Evolutionary conservation across 2,888 invertebrate species (phyloP).

Genomic region (Drosophila colorata): DNA sequence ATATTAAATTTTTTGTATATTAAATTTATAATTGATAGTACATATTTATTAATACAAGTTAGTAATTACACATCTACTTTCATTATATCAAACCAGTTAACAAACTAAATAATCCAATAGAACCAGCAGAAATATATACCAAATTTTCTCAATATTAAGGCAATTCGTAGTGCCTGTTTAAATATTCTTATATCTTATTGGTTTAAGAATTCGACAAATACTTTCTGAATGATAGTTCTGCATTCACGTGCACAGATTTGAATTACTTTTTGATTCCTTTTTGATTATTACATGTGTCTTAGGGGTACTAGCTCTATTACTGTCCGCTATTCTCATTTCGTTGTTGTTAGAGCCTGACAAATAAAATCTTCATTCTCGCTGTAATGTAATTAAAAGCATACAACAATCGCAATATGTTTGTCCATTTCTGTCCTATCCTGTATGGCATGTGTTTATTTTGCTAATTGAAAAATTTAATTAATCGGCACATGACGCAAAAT

Average conservation of each 20-base stretch:
- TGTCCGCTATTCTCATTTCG: neutral
- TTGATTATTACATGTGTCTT: no score
- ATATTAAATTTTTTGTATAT: neutral
- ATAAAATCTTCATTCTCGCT: slow-evolving; percentile 35
- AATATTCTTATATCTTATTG: no score
- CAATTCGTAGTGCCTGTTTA: no score
- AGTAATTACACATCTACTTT: no score
- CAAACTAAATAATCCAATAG: no score
- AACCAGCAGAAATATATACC: no score
- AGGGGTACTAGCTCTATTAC: neutral
- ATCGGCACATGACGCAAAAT: slow-evolving; percentile 21
- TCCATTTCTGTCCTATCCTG: slow-evolving; percentile 14
- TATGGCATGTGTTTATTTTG: slow-evolving; percentile 50
- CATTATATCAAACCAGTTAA: no score
- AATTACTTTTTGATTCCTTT: no score
- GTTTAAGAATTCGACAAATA: no score
- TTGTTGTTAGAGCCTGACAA: slow-evolving; percentile 19
- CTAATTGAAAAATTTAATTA: slow-evolving; percentile 67
- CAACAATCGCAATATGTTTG: slow-evolving; percentile 35
- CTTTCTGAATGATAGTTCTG: no score
- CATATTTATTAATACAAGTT: neutral
- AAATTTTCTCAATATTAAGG: no score
- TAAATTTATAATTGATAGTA: neutral
- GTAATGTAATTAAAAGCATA: slow-evolving; percentile 61
- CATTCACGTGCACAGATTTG: no score